These are phyloP conservation scores for Gambelia wislizenii DNA, from an alignment of 2,797 vertebrate genomes.

Conservation along the genomic window DNA sequence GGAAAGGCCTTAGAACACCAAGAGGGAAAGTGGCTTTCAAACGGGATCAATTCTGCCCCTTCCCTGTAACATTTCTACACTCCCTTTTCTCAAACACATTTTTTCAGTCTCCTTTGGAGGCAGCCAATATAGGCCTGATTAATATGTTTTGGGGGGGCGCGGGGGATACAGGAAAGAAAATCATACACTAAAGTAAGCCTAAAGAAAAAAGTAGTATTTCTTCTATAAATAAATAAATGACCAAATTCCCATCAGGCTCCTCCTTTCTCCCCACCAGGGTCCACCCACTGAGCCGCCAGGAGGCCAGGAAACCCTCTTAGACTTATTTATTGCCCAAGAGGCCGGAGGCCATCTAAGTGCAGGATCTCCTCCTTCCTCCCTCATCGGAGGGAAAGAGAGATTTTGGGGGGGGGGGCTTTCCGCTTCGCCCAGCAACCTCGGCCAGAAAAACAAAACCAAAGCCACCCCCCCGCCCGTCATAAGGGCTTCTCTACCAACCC, in stretches of 20 bases:
- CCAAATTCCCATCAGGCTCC: not conserved
- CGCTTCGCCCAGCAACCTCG: not conserved
- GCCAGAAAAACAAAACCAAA: not conserved
- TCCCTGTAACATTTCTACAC: not conserved
- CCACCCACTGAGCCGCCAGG: not conserved
- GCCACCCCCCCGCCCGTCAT: not conserved
- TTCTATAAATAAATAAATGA: not conserved
- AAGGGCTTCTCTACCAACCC: no score
- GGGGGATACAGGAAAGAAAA: not conserved
- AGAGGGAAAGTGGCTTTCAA: not conserved
- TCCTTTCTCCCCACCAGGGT: not conserved
- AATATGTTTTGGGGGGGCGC: no score
- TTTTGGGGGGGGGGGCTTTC: no score
- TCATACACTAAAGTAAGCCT: not conserved
- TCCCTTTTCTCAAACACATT: no score
- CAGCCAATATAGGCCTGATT: not conserved
- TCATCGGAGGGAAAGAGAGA: not conserved
- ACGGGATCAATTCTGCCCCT: no score
- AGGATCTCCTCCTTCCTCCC: not conserved
- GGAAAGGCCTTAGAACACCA: not conserved
- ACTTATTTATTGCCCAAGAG: no score
- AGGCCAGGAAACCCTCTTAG: not conserved
- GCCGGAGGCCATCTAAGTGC: no score
- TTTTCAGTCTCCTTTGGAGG: not conserved
- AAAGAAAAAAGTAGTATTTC: not conserved